These are phyloP conservation scores for Chaetura pelagica DNA, from an alignment of 2,113 vertebrate genomes.

Conservation along the genomic window DNA sequence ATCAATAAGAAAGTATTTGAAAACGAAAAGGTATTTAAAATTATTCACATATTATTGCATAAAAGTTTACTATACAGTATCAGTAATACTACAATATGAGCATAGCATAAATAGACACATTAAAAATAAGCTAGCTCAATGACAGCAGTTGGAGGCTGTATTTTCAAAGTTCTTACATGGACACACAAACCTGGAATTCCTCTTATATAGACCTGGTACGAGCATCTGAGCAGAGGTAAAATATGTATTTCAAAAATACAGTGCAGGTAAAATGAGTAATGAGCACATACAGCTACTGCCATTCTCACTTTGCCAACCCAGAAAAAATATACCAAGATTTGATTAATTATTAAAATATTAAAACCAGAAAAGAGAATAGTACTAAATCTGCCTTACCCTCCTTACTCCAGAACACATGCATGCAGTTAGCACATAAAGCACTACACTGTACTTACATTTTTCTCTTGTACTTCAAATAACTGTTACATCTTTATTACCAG, in stretches of 20 bases:
- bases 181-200: neutral
- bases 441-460: neutral
- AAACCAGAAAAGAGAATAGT: neutral
- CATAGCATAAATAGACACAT: neutral
- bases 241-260: neutral
- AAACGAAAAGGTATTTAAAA: neutral
- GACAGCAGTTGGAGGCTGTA: neutral
- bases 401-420: neutral
- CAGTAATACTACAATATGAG: neutral
- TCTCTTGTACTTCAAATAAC: neutral
- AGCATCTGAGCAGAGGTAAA: neutral
- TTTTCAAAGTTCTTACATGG: neutral
- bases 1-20: neutral
- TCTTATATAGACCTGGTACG: fast-evolving
- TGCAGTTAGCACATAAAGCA: neutral
- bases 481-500: neutral
- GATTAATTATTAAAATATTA: neutral
- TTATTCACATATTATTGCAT: neutral
- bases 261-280: neutral
- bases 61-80: neutral
- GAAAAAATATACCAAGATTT: neutral
- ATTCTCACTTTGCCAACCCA: neutral
- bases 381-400: neutral
- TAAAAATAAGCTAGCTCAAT: neutral
- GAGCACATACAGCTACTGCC: neutral